Evolutionary conservation across 2,888 invertebrate genomes (phyloP), one percentile per base, ranked within the genome.

Genomic region (Keiferia lycopersicella): DNA sequence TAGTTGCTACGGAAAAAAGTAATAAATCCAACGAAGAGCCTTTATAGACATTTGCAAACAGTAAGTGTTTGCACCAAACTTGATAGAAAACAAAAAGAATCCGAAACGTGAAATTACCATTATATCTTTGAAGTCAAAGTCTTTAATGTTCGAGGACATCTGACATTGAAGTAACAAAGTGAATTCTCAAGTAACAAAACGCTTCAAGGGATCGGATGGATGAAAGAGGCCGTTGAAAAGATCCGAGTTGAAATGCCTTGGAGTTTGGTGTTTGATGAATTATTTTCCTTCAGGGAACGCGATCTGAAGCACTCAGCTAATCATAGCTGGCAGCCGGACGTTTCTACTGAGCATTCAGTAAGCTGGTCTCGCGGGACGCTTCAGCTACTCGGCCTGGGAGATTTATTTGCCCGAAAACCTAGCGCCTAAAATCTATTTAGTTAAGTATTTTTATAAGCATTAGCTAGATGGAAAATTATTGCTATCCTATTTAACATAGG

Each of bases 21-120:
- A 56, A 34, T 10, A 7, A n/a, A 7, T n/a, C 56, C n/a, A 56
- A 30, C 14, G 10, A 14, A 6, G 56, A 56, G 38, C 59, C 39
- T 16, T 59, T 10, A 26, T 14, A 41, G 41, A 41, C 41, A 34
- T 56, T 56, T 56, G 56, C 26, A 34, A 16, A 56, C 12, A 11
- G 26, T 53, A 53, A 11, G 26, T 53, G 11, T 20, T 22, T 56
- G 26, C n/a, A 56, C n/a, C 30, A 4, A 14, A 34, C 56, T 56
- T 34, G 34, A 34, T 26, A 26, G 53, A 10, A 56, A 63, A 63
- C 48, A 53, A 53, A 22, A 53, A 53, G 51, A 53, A 53, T 53
- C 62, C 59, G 57, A 62, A 67, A 64, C 64, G 45, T 61, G 45
- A 64, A 66, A 66, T 68, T 64, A 66, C 51, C 53, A 58, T 65